Evolutionary conservation across 2,888 invertebrate species (phyloP), one percentile per base, ranked within the genome.

Genomic region (Pammene fasciana): DNA sequence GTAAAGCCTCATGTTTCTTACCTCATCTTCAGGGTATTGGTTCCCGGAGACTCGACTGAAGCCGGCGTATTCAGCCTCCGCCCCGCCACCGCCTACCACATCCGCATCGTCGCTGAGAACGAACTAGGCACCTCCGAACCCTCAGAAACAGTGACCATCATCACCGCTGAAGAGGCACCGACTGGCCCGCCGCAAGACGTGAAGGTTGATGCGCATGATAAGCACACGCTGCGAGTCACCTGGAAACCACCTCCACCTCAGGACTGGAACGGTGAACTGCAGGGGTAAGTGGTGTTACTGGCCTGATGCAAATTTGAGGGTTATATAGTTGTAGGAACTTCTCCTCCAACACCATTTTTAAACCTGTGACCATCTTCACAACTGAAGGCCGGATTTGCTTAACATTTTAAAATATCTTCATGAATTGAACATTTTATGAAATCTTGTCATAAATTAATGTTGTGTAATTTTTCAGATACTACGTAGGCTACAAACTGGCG

Each of bases 251-350:
- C 98, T 78, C 94, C 95, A 83, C 95, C 96, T 45, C 95, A 97
- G 73, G 96, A 97, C 85, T 98, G 97, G 97, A 98, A 98, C 81
- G 98, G 98, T 61, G 97, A 97, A 88, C 97, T 98, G 73, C 92
- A 93, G 74, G 93, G 93, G 92, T 93, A 6, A 68, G 46, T 41
- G 11, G 4, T n/a, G 8, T 9, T 26, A 26, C 26, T 26, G 26
- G 26, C 26, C 26, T 26, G 26, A 26, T 26, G 26, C 26, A 26
- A 26, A 26, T 26, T 26, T 26, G 26, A 26, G 26, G 26, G 26
- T n/a, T n/a, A n/a, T n/a, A n/a, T n/a, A n/a, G 26, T 26, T 26
- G 26, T 3, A 4, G 26, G 26, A 26, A 26, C 26, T 26, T 3
- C 2, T 26, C 26, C 26, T 26, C 26, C 26, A 26, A 26, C 26